Percentiles rank a stretch among this genome's conserved stretches.
phyloP scores from a whole-genome alignment of 64 coral and sea anemone genomes.

The Montipora cactus region DNA sequence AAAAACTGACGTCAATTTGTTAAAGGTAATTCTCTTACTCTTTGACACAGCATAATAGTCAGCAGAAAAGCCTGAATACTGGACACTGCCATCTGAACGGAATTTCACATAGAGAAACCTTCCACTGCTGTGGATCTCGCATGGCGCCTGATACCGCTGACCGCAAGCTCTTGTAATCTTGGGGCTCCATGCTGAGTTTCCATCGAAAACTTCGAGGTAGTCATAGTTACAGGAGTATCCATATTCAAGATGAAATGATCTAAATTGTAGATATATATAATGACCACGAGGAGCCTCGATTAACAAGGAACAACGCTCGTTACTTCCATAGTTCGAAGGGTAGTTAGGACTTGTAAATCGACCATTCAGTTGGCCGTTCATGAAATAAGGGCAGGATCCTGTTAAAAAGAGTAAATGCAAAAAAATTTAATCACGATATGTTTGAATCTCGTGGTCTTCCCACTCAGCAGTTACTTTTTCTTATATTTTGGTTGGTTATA shows the following conservation, averaged over 20 bases:
- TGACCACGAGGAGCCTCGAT: neutral
- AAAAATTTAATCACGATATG: neutral
- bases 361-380: neutral
- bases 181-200: neutral
- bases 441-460: too few species aligned
- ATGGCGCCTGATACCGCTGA: neutral
- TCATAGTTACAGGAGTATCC: neutral
- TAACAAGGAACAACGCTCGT: neutral
- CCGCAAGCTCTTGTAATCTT: neutral
- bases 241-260: neutral
- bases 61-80: too few species aligned
- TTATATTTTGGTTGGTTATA: too few species aligned
- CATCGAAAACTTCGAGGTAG: neutral
- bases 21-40: too few species aligned
- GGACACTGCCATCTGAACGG: too few species aligned
- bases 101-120: too few species aligned
- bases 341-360: slow-evolving; percentile 1
- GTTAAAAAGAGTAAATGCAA: neutral
- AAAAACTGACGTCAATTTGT: too few species aligned
- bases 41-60: too few species aligned
- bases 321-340: neutral
- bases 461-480: too few species aligned
- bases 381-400: neutral
- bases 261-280: neutral
- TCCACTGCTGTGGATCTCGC: too few species aligned